A percentile compares a stretch with the other conserved stretches of the same genome.
Evolutionary conservation across 1,140 invertebrate genomes (phyloP).

Genomic region (Rhopalosiphum padi): DNA sequence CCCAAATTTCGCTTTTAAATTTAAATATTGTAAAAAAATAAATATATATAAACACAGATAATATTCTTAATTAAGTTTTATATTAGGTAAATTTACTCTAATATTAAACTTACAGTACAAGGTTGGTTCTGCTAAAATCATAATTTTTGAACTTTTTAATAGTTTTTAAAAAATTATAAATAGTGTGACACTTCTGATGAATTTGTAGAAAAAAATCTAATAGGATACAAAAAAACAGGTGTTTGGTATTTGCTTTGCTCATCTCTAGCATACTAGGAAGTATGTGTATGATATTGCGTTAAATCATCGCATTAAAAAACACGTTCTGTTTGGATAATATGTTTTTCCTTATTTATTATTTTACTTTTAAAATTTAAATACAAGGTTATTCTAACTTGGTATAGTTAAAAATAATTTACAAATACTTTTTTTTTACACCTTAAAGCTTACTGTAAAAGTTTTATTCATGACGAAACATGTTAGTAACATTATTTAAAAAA

Average conservation of each 20-base stretch:
- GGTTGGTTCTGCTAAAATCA: not conserved
- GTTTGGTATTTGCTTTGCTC: not conserved
- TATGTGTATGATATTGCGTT: not conserved
- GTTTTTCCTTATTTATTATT: not conserved
- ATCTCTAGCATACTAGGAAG: not conserved
- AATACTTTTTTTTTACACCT: not conserved
- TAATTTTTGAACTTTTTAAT: not conserved
- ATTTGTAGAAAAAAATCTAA: not conserved
- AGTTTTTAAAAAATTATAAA: not conserved
- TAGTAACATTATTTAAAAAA: not conserved
- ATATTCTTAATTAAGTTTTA: not conserved
- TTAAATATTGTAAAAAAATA: not conserved
- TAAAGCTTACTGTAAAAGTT: not conserved
- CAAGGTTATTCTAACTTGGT: not conserved
- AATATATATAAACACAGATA: not conserved
- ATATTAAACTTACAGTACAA: not conserved
- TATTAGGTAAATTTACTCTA: not conserved
- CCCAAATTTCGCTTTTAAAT: not conserved
- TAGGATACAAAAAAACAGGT: not conserved
- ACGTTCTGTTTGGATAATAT: not conserved
- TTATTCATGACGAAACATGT: not conserved
- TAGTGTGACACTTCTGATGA: not conserved
- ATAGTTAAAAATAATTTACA: not conserved
- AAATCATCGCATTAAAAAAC: not conserved
- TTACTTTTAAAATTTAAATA: not conserved